Conservation (phyloP, 2,113 vertebrate species). For the Ahaetulla prasina region DNA sequence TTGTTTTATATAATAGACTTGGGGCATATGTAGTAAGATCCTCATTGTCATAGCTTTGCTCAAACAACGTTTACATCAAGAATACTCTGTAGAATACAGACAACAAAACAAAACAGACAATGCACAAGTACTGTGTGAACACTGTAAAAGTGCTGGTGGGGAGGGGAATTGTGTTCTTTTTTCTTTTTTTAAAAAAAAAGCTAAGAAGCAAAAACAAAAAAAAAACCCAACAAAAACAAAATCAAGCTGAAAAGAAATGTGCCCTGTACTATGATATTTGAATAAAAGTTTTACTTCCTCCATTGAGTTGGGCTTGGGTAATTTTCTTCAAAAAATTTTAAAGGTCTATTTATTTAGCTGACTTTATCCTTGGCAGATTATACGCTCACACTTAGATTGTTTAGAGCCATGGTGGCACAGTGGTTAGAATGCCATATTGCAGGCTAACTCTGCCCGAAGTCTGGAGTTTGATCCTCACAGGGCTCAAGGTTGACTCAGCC, state of each 20-base stretch:
- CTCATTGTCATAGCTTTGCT: slow-evolving; percentile 61
- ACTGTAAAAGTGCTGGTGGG: slow-evolving; percentile 59
- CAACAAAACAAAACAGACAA: slow-evolving; percentile 8
- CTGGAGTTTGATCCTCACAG: not conserved
- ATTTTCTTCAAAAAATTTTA: slow-evolving; percentile 48
- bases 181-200: slow-evolving; percentile 46
- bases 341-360: not conserved
- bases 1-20: slow-evolving; percentile 51
- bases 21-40: slow-evolving; percentile 47
- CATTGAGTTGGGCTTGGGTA: slow-evolving; percentile 64
- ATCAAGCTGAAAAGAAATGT: slow-evolving; percentile 64
- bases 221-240: not conserved
- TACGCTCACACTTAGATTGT: slow-evolving; percentile 18
- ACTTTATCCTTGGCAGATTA: slow-evolving; percentile 28
- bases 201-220: not conserved
- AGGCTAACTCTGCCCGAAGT: not conserved
- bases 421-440: not conserved
- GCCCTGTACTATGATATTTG: slow-evolving; percentile 76
- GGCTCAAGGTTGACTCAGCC: not conserved
- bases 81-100: slow-evolving; percentile 61
- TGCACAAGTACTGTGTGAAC: slow-evolving; percentile 55
- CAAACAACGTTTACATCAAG: slow-evolving; percentile 62
- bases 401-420: not conserved
- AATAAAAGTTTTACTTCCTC: slow-evolving; percentile 85
- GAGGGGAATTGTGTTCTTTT: slow-evolving; percentile 6